These are phyloP conservation scores for Cryptoprocta ferox DNA, from an alignment of 2,797 vertebrate species.

Conservation along the genomic window DNA sequence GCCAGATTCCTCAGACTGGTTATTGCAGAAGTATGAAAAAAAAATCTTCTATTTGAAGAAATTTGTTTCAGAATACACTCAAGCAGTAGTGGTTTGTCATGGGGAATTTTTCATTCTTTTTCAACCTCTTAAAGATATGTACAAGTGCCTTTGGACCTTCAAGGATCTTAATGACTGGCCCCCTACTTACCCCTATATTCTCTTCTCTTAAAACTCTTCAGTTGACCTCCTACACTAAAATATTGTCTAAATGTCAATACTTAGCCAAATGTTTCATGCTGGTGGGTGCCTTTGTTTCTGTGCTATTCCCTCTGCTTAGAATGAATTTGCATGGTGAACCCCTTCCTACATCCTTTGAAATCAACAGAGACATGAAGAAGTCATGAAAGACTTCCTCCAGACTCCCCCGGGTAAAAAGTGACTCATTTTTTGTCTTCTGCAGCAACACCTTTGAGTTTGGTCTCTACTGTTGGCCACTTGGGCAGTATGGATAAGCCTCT, in stretches of 20 bases:
- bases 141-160: not conserved
- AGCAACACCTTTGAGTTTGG: not conserved
- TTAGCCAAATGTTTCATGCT: not conserved
- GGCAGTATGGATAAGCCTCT: not conserved
- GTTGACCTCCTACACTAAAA: not conserved
- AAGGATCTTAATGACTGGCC: not conserved
- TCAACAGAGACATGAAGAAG: not conserved
- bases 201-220: not conserved
- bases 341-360: not conserved
- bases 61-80: not conserved
- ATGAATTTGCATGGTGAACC: not conserved
- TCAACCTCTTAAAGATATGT: not conserved
- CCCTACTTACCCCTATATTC: not conserved
- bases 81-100: not conserved
- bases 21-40: not conserved
- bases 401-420: not conserved
- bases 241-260: not conserved
- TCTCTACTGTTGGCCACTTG: not conserved
- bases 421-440: not conserved
- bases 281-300: not conserved
- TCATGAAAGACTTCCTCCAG: not conserved
- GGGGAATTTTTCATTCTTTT: not conserved
- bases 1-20: constrained; percentile 40
- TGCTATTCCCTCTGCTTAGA: not conserved
- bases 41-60: not conserved